Base-by-base conservation (phyloP, 2,797 vertebrate species). In the Gorsachius magnificus region DNA sequence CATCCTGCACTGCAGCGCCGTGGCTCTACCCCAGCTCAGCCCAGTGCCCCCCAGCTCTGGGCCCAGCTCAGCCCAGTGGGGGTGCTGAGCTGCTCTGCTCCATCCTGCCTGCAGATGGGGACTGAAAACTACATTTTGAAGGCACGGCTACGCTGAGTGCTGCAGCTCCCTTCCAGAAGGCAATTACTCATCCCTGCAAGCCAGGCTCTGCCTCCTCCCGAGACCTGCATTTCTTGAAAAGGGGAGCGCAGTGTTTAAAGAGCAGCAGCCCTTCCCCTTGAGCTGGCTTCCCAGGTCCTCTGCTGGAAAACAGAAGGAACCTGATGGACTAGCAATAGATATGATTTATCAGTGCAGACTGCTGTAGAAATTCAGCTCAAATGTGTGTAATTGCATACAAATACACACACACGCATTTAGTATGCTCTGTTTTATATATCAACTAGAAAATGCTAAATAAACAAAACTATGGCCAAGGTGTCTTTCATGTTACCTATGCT, bases 21-120 rank as follows among this genome's bases (percentile, higher is more conserved):
- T 7, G 65, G 60, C 50, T 46, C 64, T 77, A 10, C 22, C 24
- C 72, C 43, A 15, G 31, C 43, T 46, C 58, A 69, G 3, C 46
- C 29, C 56, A 22, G 31, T 64, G 43, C 19, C 28, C 46, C 26
- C 16, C 45, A 60, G n/a, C n/a, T 36, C 57, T 24, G 10, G 58
- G 25, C 16, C 68, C 41, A 14, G 29, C 36, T 45, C 61, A 56
- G 3, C 48, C 31, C 54, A 10, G 43, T 16, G 16, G 56, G n/a
- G 87, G 77, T 87, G 78, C 87, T 92, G 93, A 71, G 87, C 75
- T 94, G 94, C 79, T 94, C 76, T 96, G 95, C 95, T 86, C 87
- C 70, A 65, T 92, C 86, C 87, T 94, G 87, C 96, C 95, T 96
- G 96, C 93, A 97, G 96, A 65, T 95, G 95, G 96, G 93, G 96